A percentile compares a stretch with the other conserved stretches of the same genome.
phyloP scores from a whole-genome alignment of 2,888 invertebrate genomes.

The Platycheirus albimanus region DNA sequence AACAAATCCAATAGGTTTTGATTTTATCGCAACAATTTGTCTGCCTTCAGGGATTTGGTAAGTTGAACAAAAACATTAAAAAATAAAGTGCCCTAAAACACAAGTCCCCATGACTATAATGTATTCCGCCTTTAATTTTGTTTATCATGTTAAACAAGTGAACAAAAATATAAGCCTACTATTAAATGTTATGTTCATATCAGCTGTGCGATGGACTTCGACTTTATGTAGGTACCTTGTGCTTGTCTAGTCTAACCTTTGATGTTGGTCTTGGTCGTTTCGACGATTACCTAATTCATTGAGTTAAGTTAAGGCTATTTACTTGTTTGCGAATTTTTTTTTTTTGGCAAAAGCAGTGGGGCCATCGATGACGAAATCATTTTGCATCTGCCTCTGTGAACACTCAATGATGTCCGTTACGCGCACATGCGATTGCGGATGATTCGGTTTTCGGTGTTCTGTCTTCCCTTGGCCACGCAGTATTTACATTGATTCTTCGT shows the following conservation, averaged over 20 bases:
- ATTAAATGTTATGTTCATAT: not conserved
- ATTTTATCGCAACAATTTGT: not conserved
- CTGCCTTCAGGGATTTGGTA: constrained; percentile 17
- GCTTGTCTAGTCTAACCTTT: too few species aligned
- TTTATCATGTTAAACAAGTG: not conserved
- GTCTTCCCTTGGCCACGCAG: too few species aligned
- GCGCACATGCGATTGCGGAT: constrained; percentile 36
- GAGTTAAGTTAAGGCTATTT: not conserved
- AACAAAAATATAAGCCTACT: not conserved
- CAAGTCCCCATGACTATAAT: too few species aligned
- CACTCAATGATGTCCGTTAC: not conserved
- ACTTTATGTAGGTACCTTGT: not conserved
- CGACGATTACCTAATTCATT: constrained; percentile 49
- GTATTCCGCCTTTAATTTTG: constrained; percentile 15
- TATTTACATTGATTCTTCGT: not conserved
- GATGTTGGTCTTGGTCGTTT: too few species aligned
- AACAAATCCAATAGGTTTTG: not conserved
- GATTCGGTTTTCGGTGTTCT: too few species aligned
- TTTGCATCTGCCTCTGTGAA: constrained; percentile 4
- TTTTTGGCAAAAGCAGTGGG: constrained; percentile 41
- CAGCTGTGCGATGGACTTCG: constrained; percentile 18
- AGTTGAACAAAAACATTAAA: constrained; percentile 1
- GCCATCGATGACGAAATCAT: constrained; percentile 44
- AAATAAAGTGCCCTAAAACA: not conserved
- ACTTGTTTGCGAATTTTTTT: not conserved